Base-by-base conservation (phyloP, 2,888 invertebrate species). In the Zygogramma bicolorata region DNA sequence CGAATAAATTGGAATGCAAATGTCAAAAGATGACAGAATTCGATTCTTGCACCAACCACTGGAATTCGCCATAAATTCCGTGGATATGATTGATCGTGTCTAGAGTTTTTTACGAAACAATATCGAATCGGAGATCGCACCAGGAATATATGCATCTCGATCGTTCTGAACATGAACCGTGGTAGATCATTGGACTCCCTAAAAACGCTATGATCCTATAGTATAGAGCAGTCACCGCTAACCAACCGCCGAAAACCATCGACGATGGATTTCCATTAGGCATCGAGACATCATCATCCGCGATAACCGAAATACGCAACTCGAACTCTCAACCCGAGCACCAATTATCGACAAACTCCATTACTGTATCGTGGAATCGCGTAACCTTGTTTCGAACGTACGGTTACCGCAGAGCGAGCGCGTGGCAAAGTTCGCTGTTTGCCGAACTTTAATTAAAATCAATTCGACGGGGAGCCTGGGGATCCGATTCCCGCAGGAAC, bases 401-500 rank as follows among this genome's bases (percentile, higher is more conserved):
- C n/a, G n/a, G n/a, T n/a, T 53, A 8, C 53, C 53, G 53, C 53
- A 53, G 5, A n/a, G n/a, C n/a, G n/a, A n/a, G n/a, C n/a, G n/a
- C n/a, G 53, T 53, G 53, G 53, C 27, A 53, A 53, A 53, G 25
- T 53, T 61, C 38, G 27, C 27, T 62, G 42, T 62, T 62, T 62
- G 62, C 42, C 42, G 62, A 62, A 62, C 40, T 62, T 62, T 62
- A 62, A 62, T 62, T 40, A 62, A 62, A 62, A 62, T 62, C 62
- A 62, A 62, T 62, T 42, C 62, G 18, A 42, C 40, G 25, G 62
- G 15, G 42, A 42, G 62, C 22, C 18, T 62, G 6, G 40, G 22
- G 6, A 22, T 61, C 40, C 61, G 61, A 61, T 34, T 61, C 34
- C 61, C n/a, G n/a, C 25, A 27, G 53, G 53, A 53, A 53, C 53